A percentile compares a stretch with the other conserved stretches of the same genome.
These are phyloP conservation scores for Bryconaethiops microstoma DNA, from an alignment of 2,797 vertebrate species.

Conservation along the genomic window DNA sequence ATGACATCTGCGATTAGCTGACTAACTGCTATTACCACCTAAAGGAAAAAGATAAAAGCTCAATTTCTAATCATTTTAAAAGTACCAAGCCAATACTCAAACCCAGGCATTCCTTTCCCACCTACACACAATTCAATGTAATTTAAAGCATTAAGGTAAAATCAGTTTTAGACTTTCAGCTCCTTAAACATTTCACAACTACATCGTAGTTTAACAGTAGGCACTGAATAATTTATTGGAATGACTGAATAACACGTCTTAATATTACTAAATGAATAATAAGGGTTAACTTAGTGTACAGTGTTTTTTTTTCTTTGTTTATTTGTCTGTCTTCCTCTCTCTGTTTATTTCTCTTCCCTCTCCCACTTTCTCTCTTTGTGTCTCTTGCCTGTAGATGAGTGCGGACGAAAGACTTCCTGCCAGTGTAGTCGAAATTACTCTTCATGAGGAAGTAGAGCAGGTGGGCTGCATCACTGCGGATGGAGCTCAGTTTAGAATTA, in stretches of 20 bases:
- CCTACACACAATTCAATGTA: not conserved
- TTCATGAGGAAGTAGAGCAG: slow-evolving; percentile 98
- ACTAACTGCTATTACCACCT: slow-evolving; percentile 99
- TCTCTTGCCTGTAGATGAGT: slow-evolving; percentile 90
- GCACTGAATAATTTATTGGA: not conserved
- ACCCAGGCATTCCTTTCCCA: not conserved
- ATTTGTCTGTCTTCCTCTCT: too few relatives aligned
- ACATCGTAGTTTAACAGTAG: not conserved
- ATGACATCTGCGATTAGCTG: slow-evolving; percentile 98
- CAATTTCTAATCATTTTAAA: not conserved
- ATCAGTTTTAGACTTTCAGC: not conserved
- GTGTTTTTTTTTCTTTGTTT: not conserved
- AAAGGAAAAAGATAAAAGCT: not conserved
- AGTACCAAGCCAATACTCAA: not conserved
- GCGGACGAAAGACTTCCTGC: slow-evolving; percentile 93
- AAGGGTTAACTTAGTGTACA: not conserved
- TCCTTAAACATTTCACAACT: not conserved
- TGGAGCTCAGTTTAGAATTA: slow-evolving; percentile 95
- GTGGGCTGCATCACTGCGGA: slow-evolving; percentile 91
- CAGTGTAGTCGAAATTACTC: slow-evolving; percentile 97
- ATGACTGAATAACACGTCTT: not conserved
- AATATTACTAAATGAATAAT: not conserved
- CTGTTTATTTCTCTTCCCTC: not conserved
- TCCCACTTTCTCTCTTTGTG: too few relatives aligned
- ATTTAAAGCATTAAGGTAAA: not conserved